Evolutionary conservation across 2,113 vertebrate genomes (phyloP), one percentile per base, ranked within the genome.

Genomic region (Chroicocephalus ridibundus): DNA sequence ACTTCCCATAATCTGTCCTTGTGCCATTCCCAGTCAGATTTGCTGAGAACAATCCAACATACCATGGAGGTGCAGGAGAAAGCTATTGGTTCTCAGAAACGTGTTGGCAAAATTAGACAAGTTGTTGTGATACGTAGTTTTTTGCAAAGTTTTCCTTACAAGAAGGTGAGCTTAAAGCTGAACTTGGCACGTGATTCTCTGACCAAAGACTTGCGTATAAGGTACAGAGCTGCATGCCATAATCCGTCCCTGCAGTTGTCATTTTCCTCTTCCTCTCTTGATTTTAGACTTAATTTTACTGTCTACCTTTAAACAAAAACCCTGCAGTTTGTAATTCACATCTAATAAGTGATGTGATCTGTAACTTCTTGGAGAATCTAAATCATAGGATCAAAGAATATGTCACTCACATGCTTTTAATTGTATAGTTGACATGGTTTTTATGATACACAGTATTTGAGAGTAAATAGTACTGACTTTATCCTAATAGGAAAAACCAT

Each of bases 161-260:
- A 71, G 76, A 57, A 82, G 52, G 60, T 71, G 64, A 94, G 44
- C 57, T 78, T 93, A 68, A 88, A 86, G 79, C 78, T 85, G 70
- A 74, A 16, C 13, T 75, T 66, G 66, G 34, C 31, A 77, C 2
- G 0, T 80, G 64, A n/a, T 88, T 77, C 29, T 90, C 38, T 86
- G n/a, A 46, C 42, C 20, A 70, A 66, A 70, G 65, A 25, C 55
- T 86, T 85, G 32, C 27, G 65, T 2, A 0, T 34, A 22, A 84
- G 38, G 72, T 83, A 44, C 36, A 65, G 80, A 83, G 72, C 82
- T 92, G 62, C 72, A 14, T 75, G 61, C 38, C n/a, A 13, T 46
- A 60, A 90, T 51, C 32, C 1, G 1, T 82, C 64, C 55, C 60
- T 86, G 71, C 52, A 92, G 79, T 8, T 75, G 26, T 60, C 24